Base-by-base conservation (phyloP, 2,888 invertebrate species). In the Gisinianus flammeolus region DNA sequence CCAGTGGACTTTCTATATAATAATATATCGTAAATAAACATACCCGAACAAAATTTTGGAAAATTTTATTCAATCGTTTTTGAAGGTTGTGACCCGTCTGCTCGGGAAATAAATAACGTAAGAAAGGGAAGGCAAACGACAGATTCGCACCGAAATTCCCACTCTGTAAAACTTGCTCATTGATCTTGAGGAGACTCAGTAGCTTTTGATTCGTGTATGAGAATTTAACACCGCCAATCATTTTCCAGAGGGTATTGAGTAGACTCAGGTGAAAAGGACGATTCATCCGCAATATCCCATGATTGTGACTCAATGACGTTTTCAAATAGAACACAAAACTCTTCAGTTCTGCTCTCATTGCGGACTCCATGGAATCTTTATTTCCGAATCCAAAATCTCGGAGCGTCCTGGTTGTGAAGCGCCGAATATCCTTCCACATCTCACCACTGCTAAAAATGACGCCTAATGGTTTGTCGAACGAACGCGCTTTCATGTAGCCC, bases 361-460 rank as follows among this genome's bases (percentile, higher is more conserved):
- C 35, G 4, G 56, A 22, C 44, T 79, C 78, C 78, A 79, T 79
- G 4, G 69, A 12, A 12, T 69, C 69, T 26, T 67, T 68, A 31
- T 69, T 75, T 19, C 78, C 78, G 44, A 79, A 75, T 12, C 78
- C 78, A 35, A 74, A 79, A 22, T 79, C 78, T 26, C 78, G 24
- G 16, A 79, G 30, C 19, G 75, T 79, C 19, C 75, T 52, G n/a
- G 70, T 75, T 16, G 44, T 44, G 26, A 79, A 79, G 30, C 58
- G 31, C 0, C 78, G 54, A 22, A 74, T 19, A 1, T 31, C 56
- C 19, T 44, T 56, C 78, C 78, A 79, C 12, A 44, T 19, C 8
- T 79, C 75, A 28, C 75, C 78, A 31, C 64, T 70, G 2, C 62
- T 67, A 28, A 79, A 79, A 33, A 79, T 67, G 6, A 79, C 62